These are phyloP conservation scores for Contarinia nasturtii DNA, from an alignment of 1,140 invertebrate genomes.

Conservation along the genomic window DNA sequence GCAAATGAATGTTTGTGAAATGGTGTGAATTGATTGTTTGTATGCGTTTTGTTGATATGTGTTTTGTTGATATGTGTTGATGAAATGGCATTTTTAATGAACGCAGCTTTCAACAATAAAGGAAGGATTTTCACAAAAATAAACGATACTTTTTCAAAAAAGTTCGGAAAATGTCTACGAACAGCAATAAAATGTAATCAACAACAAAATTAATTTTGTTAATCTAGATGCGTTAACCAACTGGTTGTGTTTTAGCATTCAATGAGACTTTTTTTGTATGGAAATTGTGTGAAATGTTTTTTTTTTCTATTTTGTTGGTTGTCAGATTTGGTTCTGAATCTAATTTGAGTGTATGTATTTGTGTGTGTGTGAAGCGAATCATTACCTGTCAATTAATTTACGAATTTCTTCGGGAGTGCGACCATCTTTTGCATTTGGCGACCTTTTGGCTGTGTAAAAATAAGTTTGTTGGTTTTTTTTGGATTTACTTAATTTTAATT, in stretches of 20 bases:
- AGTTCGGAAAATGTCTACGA: too few relatives aligned
- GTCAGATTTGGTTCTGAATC: too few relatives aligned
- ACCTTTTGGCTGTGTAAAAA: conserved; percentile 19
- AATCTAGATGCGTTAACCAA: neutral
- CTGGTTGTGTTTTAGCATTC: neutral
- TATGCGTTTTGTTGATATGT: too few relatives aligned
- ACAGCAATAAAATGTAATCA: too few relatives aligned
- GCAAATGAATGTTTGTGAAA: too few relatives aligned
- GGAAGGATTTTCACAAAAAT: too few relatives aligned
- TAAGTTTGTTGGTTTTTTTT: conserved; percentile 2
- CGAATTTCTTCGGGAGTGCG: conserved; percentile 86
- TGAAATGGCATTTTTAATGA: too few relatives aligned
- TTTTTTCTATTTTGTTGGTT: neutral
- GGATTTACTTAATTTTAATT: neutral
- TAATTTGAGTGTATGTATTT: too few relatives aligned
- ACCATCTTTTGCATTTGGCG: conserved; percentile 54
- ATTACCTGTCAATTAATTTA: conserved; percentile 88
- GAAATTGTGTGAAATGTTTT: conserved; percentile 3
- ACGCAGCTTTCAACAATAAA: too few relatives aligned
- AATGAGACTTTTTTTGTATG: neutral
- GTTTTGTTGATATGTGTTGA: too few relatives aligned
- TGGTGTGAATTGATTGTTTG: too few relatives aligned
- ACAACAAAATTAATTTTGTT: neutral
- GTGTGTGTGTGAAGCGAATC: conserved; percentile 15
- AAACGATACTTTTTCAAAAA: too few relatives aligned